Conservation (phyloP, 2,888 invertebrate genomes). For the Agrochola litura region DNA sequence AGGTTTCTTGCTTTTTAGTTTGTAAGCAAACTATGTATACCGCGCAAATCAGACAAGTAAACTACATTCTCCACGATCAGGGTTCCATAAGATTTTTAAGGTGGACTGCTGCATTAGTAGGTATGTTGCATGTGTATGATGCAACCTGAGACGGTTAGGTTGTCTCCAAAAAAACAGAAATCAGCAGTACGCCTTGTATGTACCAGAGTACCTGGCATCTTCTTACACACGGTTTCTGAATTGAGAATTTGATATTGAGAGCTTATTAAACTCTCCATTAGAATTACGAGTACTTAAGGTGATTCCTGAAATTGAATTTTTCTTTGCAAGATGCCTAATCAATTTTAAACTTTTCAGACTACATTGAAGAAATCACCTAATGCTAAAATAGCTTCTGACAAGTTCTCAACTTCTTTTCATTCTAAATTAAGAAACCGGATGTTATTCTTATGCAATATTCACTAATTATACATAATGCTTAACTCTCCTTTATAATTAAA, state of each 20-base stretch:
- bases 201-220: background rate
- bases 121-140: background rate
- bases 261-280: background rate
- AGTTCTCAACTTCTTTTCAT: background rate
- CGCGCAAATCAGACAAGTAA: constrained; percentile 16
- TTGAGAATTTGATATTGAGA: background rate
- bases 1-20: background rate
- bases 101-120: constrained; percentile 26
- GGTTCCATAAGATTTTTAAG: constrained; percentile 35
- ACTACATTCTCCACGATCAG: background rate
- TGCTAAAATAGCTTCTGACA: background rate
- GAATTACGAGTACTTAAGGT: background rate
- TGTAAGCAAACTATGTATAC: background rate
- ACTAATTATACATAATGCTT: constrained; percentile 6
- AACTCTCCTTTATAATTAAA: background rate
- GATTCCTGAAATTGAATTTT: background rate
- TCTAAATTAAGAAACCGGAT: background rate
- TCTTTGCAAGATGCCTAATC: background rate
- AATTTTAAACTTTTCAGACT: background rate
- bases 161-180: background rate
- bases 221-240: background rate
- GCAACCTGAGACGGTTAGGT: background rate
- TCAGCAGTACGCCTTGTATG: constrained; percentile 35
- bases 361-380: background rate
- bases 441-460: constrained; percentile 13